A percentile compares a stretch with the other conserved stretches of the same genome.
Conservation (phyloP, 2,888 invertebrate species). For the Drosophila mettleri region DNA sequence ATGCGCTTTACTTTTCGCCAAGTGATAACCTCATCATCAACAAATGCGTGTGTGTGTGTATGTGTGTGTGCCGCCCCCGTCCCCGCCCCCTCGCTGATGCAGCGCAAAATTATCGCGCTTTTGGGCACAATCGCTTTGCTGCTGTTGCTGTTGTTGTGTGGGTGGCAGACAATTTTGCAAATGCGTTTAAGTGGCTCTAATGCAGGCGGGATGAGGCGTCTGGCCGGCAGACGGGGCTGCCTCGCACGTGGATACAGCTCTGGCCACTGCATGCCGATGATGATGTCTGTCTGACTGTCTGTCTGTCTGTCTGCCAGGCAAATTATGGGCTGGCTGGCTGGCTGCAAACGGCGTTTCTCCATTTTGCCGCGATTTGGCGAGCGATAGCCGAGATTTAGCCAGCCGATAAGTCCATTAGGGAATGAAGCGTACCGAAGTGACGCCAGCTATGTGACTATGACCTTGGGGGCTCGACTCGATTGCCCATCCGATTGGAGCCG, state of each 20-base stretch:
- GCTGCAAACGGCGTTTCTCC: constrained; percentile 17
- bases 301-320: constrained; percentile 54
- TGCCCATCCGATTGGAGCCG: background rate
- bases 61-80: background rate
- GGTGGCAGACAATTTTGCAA: constrained; percentile 75
- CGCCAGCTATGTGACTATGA: constrained; percentile 51
- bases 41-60: background rate
- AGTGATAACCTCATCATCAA: constrained; percentile 76
- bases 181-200: constrained; percentile 79
- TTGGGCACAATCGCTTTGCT: constrained; percentile 35
- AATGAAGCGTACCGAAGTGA: constrained; percentile 42
- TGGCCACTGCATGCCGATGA: constrained; percentile 29
- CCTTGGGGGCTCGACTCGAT: constrained; percentile 39
- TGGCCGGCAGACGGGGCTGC: constrained; percentile 30
- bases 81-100: constrained; percentile 7
- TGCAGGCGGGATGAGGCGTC: constrained; percentile 75
- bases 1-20: constrained; percentile 76
- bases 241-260: constrained; percentile 71
- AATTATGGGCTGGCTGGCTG: constrained; percentile 71
- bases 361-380: constrained; percentile 50
- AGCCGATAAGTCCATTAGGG: constrained; percentile 73
- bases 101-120: constrained; percentile 71
- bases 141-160: constrained; percentile 61
- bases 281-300: no score
- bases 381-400: constrained; percentile 55